phyloP scores from a whole-genome alignment of 2,888 invertebrate genomes.

The Lathronympha strigana region DNA sequence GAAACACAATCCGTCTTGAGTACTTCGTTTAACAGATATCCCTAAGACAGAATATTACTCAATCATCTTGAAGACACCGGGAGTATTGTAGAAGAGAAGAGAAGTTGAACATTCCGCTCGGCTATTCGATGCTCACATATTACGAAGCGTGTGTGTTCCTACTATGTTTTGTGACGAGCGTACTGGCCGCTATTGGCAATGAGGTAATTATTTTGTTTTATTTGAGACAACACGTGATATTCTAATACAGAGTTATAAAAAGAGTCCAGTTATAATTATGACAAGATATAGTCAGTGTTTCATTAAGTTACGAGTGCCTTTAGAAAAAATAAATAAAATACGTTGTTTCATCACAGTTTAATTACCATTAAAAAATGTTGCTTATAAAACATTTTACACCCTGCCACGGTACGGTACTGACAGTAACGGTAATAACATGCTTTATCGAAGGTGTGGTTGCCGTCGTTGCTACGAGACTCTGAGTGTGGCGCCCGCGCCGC shows the following conservation, averaged over 20 bases:
- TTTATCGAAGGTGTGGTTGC: slow-evolving; percentile 63
- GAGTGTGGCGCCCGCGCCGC: slow-evolving; percentile 55
- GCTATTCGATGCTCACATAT: slow-evolving; percentile 63
- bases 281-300: not conserved
- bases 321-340: no score
- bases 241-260: not conserved
- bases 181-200: slow-evolving; percentile 59
- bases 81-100: not conserved
- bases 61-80: not conserved
- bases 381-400: not conserved
- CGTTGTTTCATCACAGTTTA: no score
- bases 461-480: slow-evolving; percentile 71
- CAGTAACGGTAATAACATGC: slow-evolving; percentile 3
- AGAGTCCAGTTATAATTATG: slow-evolving; percentile 3
- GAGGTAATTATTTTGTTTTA: slow-evolving; percentile 29
- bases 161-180: slow-evolving; percentile 70
- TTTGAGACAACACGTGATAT: slow-evolving; percentile 7
- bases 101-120: not conserved
- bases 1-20: not conserved
- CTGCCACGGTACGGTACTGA: not conserved
- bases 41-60: no score
- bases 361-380: not conserved
- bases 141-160: slow-evolving; percentile 66
- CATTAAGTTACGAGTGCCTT: no score
- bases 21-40: not conserved